Base-by-base conservation (phyloP, 2,797 vertebrate genomes). In the Muscicapa comitata region DNA sequence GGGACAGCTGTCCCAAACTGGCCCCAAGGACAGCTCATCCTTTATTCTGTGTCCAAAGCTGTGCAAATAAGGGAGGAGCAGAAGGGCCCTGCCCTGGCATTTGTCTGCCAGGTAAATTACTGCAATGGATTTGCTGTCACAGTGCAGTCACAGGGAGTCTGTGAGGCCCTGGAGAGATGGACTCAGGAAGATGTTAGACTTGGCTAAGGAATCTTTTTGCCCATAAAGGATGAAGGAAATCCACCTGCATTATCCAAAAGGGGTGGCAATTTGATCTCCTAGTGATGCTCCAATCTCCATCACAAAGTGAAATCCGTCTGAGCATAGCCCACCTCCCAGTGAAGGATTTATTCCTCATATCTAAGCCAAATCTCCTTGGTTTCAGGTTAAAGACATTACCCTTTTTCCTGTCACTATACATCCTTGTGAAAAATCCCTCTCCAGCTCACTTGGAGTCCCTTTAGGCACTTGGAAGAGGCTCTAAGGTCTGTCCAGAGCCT, bases 61-160 rank as follows among this genome's bases (percentile, higher is more conserved):
- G 57, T 18, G 24, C 25, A 20, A 35, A 35, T 6, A 4, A 25
- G 35, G 9, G 58, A 21, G 25, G 55, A 31, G 25, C 0, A 1
- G 23, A 3, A 3, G 3, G 25, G 13, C 11, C 1, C 20, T 2
- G 9, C 6, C 8, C 12, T 1, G 9, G 24, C 4, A 1, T 50
- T 81, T 70, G 37, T 25, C 25, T 40, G 38, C 33, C 68, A 8
- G 8, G 53, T 6, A 33, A 92, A 92, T 74, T 3, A 47, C 55
- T 42, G 51, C n/a, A n/a, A 65, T 9, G 18, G 63, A 76, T 86
- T 70, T 90, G 47, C 47, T 54, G 47, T 50, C 58, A 53, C 37
- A 18, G 38, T 10, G 43, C 71, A 70, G 55, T 12, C 65, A 78
- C 54, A 86, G 37, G 43, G 9, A 90, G 17, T 3, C 58, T 50